Percentiles rank a stretch among this genome's conserved stretches.
Evolutionary conservation across 2,113 vertebrate species (phyloP).

Genomic region (Hippoglossus stenolepis): DNA sequence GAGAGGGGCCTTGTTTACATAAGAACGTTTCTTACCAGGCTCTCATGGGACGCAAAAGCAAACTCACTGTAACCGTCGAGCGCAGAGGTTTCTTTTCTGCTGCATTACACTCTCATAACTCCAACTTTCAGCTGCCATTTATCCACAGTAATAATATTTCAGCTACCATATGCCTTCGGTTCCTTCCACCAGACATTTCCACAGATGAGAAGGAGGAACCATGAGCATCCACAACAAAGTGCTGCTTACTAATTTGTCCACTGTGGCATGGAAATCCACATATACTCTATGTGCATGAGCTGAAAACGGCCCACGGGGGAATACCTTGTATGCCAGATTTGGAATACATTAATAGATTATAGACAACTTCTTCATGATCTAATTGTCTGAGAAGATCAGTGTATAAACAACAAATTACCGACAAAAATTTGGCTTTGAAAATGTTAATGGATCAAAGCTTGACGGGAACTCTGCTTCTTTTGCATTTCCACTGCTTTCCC

Average conservation of each 20-base stretch:
- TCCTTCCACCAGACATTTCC: slow-evolving; percentile 56
- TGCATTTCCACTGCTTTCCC: slow-evolving; percentile 34
- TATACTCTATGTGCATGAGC: slow-evolving; percentile 44
- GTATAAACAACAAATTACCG: slow-evolving; percentile 58
- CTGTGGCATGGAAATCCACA: slow-evolving; percentile 58
- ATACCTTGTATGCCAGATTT: slow-evolving; percentile 43
- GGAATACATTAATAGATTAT: slow-evolving; percentile 61
- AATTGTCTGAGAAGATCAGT: slow-evolving; percentile 42
- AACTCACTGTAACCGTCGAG: slow-evolving; percentile 31
- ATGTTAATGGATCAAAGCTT: slow-evolving; percentile 59
- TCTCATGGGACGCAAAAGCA: slow-evolving; percentile 38
- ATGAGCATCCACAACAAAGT: slow-evolving; percentile 62
- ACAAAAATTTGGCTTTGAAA: slow-evolving; percentile 47
- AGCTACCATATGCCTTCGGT: slow-evolving; percentile 33
- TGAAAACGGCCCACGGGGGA: slow-evolving; percentile 53
- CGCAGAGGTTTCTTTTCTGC: slow-evolving; percentile 48
- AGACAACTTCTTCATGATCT: slow-evolving; percentile 59
- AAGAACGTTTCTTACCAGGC: slow-evolving; percentile 29
- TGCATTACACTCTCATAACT: slow-evolving; percentile 32
- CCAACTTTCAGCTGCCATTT: slow-evolving; percentile 53
- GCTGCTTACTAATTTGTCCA: slow-evolving; percentile 70
- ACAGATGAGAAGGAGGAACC: slow-evolving; percentile 59
- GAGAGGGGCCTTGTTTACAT: slow-evolving; percentile 46
- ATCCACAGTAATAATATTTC: slow-evolving; percentile 56
- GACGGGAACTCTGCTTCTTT: slow-evolving; percentile 25